A percentile compares a stretch with the other conserved stretches of the same genome.
phyloP scores from a whole-genome alignment of 2,113 vertebrate species.

The Osmerus eperlanus region DNA sequence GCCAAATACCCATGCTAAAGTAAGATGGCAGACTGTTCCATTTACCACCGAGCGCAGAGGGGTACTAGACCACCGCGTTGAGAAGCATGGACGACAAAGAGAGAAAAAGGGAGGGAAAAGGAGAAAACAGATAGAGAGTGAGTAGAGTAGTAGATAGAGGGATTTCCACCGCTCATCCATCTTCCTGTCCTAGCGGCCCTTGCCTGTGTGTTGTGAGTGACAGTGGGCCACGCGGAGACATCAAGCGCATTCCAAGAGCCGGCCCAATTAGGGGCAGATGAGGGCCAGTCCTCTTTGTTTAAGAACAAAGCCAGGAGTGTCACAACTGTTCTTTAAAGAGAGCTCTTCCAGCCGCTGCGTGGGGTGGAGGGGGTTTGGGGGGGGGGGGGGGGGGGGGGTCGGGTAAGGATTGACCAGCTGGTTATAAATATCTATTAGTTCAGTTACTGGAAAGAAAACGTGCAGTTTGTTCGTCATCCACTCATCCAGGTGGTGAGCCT shows the following conservation, averaged over 20 bases:
- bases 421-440: slow-evolving; percentile 78
- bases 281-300: slow-evolving; percentile 76
- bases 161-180: slow-evolving; percentile 48
- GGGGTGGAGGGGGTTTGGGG: slow-evolving; percentile 30
- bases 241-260: slow-evolving; percentile 76
- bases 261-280: slow-evolving; percentile 75
- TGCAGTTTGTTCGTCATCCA: slow-evolving; percentile 72
- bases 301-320: slow-evolving; percentile 78
- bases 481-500: slow-evolving; percentile 70
- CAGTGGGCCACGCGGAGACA: slow-evolving; percentile 64
- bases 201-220: slow-evolving; percentile 47
- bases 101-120: slow-evolving; percentile 7
- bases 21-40: slow-evolving; percentile 39
- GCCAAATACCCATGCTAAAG: slow-evolving; percentile 38
- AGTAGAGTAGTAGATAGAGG: slow-evolving; percentile 19
- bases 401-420: slow-evolving; percentile 70
- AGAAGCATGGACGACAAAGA: slow-evolving; percentile 17
- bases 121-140: neutral
- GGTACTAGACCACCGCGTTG: slow-evolving; percentile 23
- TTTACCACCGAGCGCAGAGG: slow-evolving; percentile 34
- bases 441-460: slow-evolving; percentile 76
- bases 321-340: slow-evolving; percentile 75
- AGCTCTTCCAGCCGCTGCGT: slow-evolving; percentile 60
- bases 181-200: slow-evolving; percentile 48
- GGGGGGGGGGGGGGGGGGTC: slow-evolving; percentile 23